These are phyloP conservation scores for Pseudoips prasinana DNA, from an alignment of 2,888 invertebrate species.

Conservation along the genomic window DNA sequence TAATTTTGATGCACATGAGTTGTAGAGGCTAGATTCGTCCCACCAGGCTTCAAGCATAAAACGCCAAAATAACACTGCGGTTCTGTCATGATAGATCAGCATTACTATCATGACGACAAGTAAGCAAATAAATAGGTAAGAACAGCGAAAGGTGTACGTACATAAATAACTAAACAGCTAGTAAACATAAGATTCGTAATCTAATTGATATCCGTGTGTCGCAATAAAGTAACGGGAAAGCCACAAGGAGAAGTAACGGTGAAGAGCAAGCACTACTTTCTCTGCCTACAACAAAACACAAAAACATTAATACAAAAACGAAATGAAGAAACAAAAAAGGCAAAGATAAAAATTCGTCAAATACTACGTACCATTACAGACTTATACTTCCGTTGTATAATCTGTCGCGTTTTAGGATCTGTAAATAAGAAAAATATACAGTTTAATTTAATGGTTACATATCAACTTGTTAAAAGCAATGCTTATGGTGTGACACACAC, in stretches of 20 bases:
- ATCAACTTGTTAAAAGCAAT: too few relatives aligned
- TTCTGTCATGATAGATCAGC: too few relatives aligned
- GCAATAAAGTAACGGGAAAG: slow-evolving; percentile 78
- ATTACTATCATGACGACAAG: too few relatives aligned
- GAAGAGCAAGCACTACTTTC: slow-evolving; percentile 88
- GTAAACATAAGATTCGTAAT: slow-evolving; percentile 68
- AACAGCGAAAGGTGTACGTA: slow-evolving; percentile 55
- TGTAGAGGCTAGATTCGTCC: too few relatives aligned
- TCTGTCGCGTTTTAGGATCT: slow-evolving; percentile 99
- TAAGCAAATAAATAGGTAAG: too few relatives aligned
- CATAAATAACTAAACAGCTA: slow-evolving; percentile 56
- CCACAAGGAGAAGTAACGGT: slow-evolving; percentile 90
- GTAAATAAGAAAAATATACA: slow-evolving; percentile 58
- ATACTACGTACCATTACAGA: slow-evolving; percentile 95
- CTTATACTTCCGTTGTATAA: slow-evolving; percentile 98
- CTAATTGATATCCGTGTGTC: slow-evolving; percentile 57
- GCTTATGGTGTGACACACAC: too few relatives aligned
- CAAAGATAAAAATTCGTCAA: slow-evolving; percentile 6
- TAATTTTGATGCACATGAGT: too few relatives aligned
- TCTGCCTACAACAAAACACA: slow-evolving; percentile 86
- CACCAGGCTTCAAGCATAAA: too few relatives aligned
- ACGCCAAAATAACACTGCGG: too few relatives aligned
- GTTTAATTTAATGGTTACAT: neutral
- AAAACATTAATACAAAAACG: slow-evolving; percentile 36
- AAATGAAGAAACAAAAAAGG: slow-evolving; percentile 15